phyloP scores from a whole-genome alignment of 2,797 vertebrate genomes.

The Bucorvus abyssinicus region DNA sequence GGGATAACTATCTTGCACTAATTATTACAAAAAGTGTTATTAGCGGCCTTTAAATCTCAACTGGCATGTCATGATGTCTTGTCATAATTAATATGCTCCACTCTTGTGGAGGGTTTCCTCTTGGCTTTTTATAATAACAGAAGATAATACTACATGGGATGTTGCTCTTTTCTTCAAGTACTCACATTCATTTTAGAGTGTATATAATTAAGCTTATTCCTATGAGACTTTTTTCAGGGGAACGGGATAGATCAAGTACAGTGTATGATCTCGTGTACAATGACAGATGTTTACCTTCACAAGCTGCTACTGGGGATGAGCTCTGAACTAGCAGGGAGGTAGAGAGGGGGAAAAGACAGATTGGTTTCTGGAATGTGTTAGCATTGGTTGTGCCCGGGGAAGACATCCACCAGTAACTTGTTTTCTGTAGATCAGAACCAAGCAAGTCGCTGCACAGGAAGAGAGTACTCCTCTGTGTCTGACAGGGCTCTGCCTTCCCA shows the following conservation, averaged over 20 bases:
- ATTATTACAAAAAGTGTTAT: constrained; percentile 58
- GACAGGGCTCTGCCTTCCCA: neutral
- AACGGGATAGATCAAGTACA: neutral
- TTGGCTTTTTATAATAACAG: constrained; percentile 1
- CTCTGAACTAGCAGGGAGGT: neutral
- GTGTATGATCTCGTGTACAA: neutral
- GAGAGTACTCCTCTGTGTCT: neutral
- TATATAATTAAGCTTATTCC: neutral
- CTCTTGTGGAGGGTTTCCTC: constrained; percentile 9
- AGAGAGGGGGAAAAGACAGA: neutral
- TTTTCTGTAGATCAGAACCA: neutral
- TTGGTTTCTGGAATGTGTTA: neutral
- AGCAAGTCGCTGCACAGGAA: neutral
- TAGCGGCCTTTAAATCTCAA: constrained; percentile 20
- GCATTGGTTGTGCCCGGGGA: neutral
- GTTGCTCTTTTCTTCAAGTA: constrained; percentile 22
- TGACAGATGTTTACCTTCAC: neutral
- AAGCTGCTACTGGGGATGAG: neutral
- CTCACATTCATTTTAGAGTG: neutral
- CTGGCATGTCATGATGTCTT: neutral
- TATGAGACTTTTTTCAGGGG: neutral
- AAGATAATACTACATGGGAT: neutral
- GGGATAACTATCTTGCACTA: constrained; percentile 43
- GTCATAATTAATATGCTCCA: constrained; percentile 2
- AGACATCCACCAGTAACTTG: neutral